These are phyloP conservation scores for Harpagus bidentatus DNA, from an alignment of 2,113 vertebrate species.

Conservation along the genomic window DNA sequence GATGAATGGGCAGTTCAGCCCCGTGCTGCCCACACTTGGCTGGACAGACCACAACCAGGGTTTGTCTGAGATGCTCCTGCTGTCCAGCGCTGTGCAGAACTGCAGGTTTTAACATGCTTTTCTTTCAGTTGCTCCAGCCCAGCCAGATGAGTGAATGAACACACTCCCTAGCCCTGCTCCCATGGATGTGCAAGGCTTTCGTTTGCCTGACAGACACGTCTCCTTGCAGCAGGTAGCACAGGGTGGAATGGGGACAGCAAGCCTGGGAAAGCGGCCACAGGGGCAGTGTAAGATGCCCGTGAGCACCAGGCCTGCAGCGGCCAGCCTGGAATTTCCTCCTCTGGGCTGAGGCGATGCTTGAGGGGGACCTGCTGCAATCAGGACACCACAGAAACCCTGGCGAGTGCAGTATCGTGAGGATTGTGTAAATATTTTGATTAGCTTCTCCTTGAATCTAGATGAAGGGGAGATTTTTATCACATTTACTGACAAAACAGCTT, in stretches of 20 bases:
- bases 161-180: background rate
- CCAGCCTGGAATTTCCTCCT: background rate
- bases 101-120: background rate
- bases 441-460: slow-evolving; percentile 16
- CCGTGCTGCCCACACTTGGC: accelerated
- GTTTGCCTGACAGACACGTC: background rate
- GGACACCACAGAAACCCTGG: background rate
- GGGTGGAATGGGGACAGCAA: background rate
- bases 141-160: background rate
- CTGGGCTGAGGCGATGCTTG: background rate
- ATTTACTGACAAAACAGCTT: slow-evolving; percentile 44
- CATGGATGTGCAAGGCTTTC: background rate
- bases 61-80: accelerated
- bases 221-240: background rate
- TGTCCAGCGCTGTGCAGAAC: background rate
- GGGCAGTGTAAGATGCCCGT: background rate
- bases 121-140: background rate
- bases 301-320: background rate
- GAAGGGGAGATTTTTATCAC: slow-evolving; percentile 57
- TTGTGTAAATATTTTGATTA: slow-evolving; percentile 35
- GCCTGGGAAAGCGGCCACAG: accelerated
- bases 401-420: background rate
- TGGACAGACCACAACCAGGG: background rate
- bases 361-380: background rate
- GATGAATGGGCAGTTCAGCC: background rate